Evolutionary conservation across 2,888 invertebrate species (phyloP), one percentile per base, ranked within the genome.

Genomic region (Oxycera nigricornis): DNA sequence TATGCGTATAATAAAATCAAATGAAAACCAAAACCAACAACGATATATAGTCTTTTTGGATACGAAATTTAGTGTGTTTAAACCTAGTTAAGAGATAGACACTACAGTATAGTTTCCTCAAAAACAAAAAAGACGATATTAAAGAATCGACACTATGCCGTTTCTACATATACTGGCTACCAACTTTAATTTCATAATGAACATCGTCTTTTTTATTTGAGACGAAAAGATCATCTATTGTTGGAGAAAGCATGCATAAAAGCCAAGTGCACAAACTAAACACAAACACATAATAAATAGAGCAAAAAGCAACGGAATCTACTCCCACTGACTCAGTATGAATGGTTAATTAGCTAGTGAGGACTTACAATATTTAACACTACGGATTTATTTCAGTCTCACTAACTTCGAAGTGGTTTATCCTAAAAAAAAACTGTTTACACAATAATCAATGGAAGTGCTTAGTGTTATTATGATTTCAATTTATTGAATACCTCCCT

Each of bases 1-100:
- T 73, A 55, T 72, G 26, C 55, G 41, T 57, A 73, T 35, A 74
- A 67, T 68, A 72, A 31, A 52, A 76, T 52, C 22, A 24, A 20
- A 59, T 67, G 65, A 73, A 61, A 59, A 62, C 30, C n/a, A 65
- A 24, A 7, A 59, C 30, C 11, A 28, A 55, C 4, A 61, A 22
- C 24, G 2, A 22, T 20, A 61, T 28, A 31, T 24, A n/a, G n/a
- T 55, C 35, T 46, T 39, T 55, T 35, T 57, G 17, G 24, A 31
- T 30, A 22, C 20, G n/a, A n/a, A 67, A 26, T 52, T 30, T 17
- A 72, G 65, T 65, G 65, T 41, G 2, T n/a, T 65, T 24, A 7
- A 59, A 28, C n/a, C 59, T 59, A 59, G 30, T n/a, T 59, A n/a
- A n/a, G n/a, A 59, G 59, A 59, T 68, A n/a, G 20, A 39, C 28